phyloP scores from a whole-genome alignment of 2,797 vertebrate species.

The Gephyroberyx darwinii region DNA sequence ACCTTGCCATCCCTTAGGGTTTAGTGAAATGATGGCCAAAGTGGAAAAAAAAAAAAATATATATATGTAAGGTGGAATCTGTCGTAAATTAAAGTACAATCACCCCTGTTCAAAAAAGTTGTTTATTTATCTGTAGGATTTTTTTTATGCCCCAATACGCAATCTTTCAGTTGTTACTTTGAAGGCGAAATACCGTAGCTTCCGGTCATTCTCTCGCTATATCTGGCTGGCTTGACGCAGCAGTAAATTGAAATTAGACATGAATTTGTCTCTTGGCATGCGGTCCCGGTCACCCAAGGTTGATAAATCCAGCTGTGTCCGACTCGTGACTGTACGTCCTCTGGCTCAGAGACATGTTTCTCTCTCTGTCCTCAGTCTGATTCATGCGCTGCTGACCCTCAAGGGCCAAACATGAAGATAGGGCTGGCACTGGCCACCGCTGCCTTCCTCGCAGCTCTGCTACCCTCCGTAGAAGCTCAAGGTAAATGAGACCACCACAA shows the following conservation, averaged over 20 bases:
- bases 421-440: slow-evolving; percentile 86
- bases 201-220: not conserved
- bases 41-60: too few relatives aligned
- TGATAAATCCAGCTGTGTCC: slow-evolving; percentile 5
- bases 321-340: not conserved
- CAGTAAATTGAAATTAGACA: not conserved
- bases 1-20: too few relatives aligned
- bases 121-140: too few relatives aligned
- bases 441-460: slow-evolving; percentile 87
- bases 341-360: slow-evolving; percentile 28
- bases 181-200: not conserved
- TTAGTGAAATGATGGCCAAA: too few relatives aligned
- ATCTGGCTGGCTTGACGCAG: not conserved
- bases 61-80: too few relatives aligned
- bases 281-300: not conserved
- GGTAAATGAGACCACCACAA: slow-evolving; percentile 84
- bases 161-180: not conserved
- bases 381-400: slow-evolving; percentile 91
- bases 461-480: slow-evolving; percentile 93
- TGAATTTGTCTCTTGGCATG: not conserved
- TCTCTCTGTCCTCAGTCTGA: slow-evolving; percentile 82
- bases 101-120: too few relatives aligned
- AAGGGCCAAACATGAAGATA: slow-evolving; percentile 88
- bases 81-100: too few relatives aligned
- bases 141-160: too few relatives aligned